phyloP scores from a whole-genome alignment of 2,113 vertebrate species.

The Thinocorus orbignyianus region DNA sequence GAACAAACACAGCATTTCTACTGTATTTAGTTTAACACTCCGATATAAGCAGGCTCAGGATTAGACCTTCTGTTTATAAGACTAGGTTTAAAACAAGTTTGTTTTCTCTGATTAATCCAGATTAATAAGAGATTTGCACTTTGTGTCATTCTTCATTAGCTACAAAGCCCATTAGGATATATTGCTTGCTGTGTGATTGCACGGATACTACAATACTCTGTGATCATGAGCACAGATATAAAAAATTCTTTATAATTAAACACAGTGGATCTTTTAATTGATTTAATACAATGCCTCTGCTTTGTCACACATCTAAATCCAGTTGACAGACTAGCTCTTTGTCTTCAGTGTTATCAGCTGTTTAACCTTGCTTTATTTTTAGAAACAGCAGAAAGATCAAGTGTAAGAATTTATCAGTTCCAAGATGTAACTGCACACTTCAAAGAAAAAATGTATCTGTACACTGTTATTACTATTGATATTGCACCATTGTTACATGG shows the following conservation, averaged over 20 bases:
- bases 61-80: conserved; percentile 58
- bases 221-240: background rate
- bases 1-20: conserved; percentile 28
- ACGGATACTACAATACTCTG: background rate
- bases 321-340: background rate
- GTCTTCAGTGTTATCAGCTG: background rate
- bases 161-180: background rate
- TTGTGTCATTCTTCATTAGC: conserved; percentile 51
- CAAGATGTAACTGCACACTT: background rate
- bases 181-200: background rate
- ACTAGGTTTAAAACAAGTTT: conserved; percentile 47
- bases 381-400: background rate
- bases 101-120: conserved; percentile 61
- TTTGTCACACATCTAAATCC: background rate
- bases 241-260: background rate
- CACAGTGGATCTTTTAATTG: background rate
- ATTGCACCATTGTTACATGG: background rate
- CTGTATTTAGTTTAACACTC: conserved; percentile 46
- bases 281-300: background rate
- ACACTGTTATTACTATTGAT: background rate
- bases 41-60: conserved; percentile 41
- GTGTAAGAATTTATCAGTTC: background rate
- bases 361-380: background rate
- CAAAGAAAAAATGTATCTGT: background rate
- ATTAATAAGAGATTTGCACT: conserved; percentile 56